phyloP scores from a whole-genome alignment of 2,888 invertebrate genomes.

The Drosophila cracens region DNA sequence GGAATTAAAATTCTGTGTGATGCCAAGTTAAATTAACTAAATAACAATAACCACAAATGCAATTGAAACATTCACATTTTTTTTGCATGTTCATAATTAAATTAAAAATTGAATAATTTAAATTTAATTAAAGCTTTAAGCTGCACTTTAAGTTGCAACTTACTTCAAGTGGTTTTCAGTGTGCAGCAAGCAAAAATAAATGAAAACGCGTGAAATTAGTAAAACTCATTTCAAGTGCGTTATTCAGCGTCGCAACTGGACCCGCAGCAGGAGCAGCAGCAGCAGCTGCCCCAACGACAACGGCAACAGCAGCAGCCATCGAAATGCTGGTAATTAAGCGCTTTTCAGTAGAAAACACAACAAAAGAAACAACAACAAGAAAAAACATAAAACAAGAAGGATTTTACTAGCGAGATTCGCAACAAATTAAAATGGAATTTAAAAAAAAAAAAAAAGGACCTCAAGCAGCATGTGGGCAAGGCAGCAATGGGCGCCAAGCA shows the following conservation, averaged over 20 bases:
- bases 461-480: slow-evolving; percentile 43
- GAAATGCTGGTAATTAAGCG: slow-evolving; percentile 77
- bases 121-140: neutral
- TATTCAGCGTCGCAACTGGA: slow-evolving; percentile 16
- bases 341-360: slow-evolving; percentile 20
- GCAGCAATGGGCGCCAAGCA: slow-evolving; percentile 41
- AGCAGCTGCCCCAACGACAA: slow-evolving; percentile 14
- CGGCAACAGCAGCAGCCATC: slow-evolving; percentile 32
- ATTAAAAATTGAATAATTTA: neutral
- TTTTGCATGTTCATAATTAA: neutral
- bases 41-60: slow-evolving; percentile 10
- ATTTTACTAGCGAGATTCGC: slow-evolving; percentile 40
- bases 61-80: slow-evolving; percentile 5
- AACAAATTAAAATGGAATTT: slow-evolving; percentile 74
- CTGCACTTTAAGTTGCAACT: neutral
- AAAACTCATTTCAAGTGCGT: slow-evolving; percentile 58
- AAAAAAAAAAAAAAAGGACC: slow-evolving; percentile 32
- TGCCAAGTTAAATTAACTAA: neutral
- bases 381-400: slow-evolving; percentile 7
- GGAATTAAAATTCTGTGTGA: neutral
- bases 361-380: slow-evolving; percentile 14
- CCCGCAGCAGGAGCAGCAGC: slow-evolving; percentile 26
- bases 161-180: neutral
- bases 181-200: neutral
- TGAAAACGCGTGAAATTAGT: slow-evolving; percentile 42